phyloP scores from a whole-genome alignment of 2,113 vertebrate species.

The Apeltes quadracus region DNA sequence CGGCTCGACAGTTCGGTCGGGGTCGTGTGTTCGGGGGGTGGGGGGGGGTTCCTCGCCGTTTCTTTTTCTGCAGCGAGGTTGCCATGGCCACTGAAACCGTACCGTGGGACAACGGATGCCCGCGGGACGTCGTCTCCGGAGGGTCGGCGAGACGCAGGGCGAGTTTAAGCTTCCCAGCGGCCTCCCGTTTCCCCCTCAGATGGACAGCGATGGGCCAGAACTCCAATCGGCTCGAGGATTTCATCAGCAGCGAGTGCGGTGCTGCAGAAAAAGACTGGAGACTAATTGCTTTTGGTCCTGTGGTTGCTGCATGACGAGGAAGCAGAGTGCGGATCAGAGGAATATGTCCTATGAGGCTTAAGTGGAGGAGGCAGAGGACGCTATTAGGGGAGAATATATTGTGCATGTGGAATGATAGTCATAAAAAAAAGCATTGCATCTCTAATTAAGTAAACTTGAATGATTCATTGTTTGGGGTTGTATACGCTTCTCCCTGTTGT shows the following conservation, averaged over 20 bases:
- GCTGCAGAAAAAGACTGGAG: neutral
- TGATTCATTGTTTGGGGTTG: neutral
- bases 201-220: neutral
- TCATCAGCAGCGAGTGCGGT: conserved; percentile 20
- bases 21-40: no score
- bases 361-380: conserved; percentile 3
- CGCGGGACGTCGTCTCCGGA: conserved; percentile 19
- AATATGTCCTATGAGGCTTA: conserved; percentile 9
- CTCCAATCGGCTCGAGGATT: conserved; percentile 4
- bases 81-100: conserved; percentile 52
- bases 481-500: neutral
- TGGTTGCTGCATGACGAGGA: conserved; percentile 4
- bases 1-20: no score
- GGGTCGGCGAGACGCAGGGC: neutral
- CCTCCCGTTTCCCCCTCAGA: conserved; percentile 12
- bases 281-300: conserved; percentile 4
- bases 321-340: conserved; percentile 7
- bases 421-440: neutral
- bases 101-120: neutral
- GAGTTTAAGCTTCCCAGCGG: conserved; percentile 10
- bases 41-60: no score
- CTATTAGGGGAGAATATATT: neutral
- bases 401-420: neutral
- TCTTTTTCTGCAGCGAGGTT: conserved; percentile 58
- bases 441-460: neutral